Base-by-base conservation (phyloP, 2,888 invertebrate genomes). In the Dryobotodes eremita region DNA sequence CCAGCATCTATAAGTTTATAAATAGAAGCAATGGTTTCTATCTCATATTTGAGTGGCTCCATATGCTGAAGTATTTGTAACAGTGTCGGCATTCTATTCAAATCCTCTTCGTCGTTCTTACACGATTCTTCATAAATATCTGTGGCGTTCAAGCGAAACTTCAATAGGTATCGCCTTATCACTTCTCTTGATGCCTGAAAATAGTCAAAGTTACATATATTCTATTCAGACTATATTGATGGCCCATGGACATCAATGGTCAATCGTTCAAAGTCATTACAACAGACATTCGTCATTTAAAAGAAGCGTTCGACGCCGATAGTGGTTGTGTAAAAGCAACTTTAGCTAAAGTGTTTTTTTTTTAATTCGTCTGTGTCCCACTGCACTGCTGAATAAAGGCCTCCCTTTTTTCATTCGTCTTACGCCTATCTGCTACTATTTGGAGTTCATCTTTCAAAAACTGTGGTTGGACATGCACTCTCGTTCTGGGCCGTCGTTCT, bases 101-200 rank as follows among this genome's bases (percentile, higher is more conserved):
- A 53, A 20, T 91, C 92, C 0, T 94, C 93, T 0, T 88, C 74
- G 0, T 83, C 85, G 10, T 80, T 89, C 57, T 89, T 93, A 75
- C 86, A 91, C 62, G 90, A 93, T 26, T 95, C 93, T 17, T 95
- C 95, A 77, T 92, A 97, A 82, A 97, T 94, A 31, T 92, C 92
- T 1, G 96, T 97, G 0, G 96, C 95, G n/a, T 89, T 93, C 26
- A 97, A 92, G 6, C 98, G 97, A 90, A 97, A 98, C 59, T 97
- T 97, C 42, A 97, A 91, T 36, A 98, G 92, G 88, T 97, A 98
- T 26, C 96, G 95, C 76, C 97, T 95, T 36, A 98, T 95, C 31
- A 97, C 97, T 85, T 97, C 97, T 85, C 98, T 97, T 66, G 98
- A 95, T 10, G 98, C 97, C 98, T 98, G 85, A 10, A 20, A 92